Evolutionary conservation across 2,113 vertebrate genomes (phyloP), one percentile per base, ranked within the genome.

Genomic region (Pollachius pollachius): DNA sequence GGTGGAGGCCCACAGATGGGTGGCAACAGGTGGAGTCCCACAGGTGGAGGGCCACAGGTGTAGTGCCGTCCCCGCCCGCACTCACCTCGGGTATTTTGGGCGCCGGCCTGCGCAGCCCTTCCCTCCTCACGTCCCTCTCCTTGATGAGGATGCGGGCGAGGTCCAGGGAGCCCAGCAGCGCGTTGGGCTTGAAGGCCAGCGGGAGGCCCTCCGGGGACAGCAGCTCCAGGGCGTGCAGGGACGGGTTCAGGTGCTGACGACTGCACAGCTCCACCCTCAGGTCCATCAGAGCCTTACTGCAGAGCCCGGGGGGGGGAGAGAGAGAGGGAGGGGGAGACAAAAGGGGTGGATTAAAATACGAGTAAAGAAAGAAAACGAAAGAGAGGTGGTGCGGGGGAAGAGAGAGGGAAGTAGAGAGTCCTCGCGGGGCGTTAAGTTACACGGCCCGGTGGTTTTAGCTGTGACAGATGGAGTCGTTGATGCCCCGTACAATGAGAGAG

Each of bases 271-370:
- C 97, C n/a, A 98, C 95, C 87, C 98, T 85, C 0, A 99, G 81
- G 88, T 99, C 97, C 96, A 99, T 98, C 91, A 98, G 92, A 34
- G 97, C 95, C 85, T 95, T 95, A 87, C 97, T 99, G 91, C 73
- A 79, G 27, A 25, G 17, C 56, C 11, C 11, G 9, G 65, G 69
- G 89, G 70, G 67, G 67, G 84, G 64, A 64, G 25, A 75, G 25
- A 75, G 64, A 25, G 5, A 27, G 60, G 58, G 54, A 15, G 15
- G 64, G 65, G 19, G 30, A 19, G 59, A 65, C 11, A 63, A 71
- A 71, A 88, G 69, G 37, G 68, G 84, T 64, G 70, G 56, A 77
- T 21, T 15, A 16, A 18, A 15, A 54, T 2, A 41, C 5, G 63
- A 17, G 16, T 41, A n/a, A 69, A 75, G 81, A 77, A 70, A 72